Conservation (phyloP, 2,113 vertebrate species). For the Eonycteris spelaea region DNA sequence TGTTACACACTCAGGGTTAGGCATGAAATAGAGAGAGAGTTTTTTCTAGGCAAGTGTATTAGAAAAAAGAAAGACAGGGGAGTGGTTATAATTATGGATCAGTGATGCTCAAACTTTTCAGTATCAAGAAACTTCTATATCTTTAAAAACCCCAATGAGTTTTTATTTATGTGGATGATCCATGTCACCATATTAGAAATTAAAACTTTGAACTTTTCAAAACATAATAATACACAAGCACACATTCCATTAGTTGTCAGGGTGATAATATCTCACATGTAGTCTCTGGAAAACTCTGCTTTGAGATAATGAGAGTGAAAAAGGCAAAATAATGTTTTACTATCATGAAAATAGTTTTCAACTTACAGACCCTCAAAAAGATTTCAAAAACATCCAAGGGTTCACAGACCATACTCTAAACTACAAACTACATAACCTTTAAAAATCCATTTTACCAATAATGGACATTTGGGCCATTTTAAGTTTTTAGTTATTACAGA, state of each 20-base stretch:
- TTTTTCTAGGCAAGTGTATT: background rate
- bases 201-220: slow-evolving; percentile 25
- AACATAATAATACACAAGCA: background rate
- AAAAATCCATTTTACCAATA: background rate
- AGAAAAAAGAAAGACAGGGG: background rate
- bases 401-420: background rate
- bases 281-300: background rate
- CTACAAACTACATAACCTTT: background rate
- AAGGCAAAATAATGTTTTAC: background rate
- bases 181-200: background rate
- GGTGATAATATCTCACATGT: background rate
- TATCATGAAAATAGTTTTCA: background rate
- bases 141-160: background rate
- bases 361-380: background rate
- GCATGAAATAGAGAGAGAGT: background rate
- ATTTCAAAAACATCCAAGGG: background rate
- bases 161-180: background rate
- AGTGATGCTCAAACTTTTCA: background rate
- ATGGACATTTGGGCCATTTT: background rate
- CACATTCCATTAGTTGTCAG: background rate
- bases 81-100: background rate
- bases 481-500: slow-evolving; percentile 14
- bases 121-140: background rate
- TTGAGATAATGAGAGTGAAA: background rate
- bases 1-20: background rate